These are phyloP conservation scores for Mythimna vitellina DNA, from an alignment of 2,888 invertebrate genomes.

Conservation along the genomic window DNA sequence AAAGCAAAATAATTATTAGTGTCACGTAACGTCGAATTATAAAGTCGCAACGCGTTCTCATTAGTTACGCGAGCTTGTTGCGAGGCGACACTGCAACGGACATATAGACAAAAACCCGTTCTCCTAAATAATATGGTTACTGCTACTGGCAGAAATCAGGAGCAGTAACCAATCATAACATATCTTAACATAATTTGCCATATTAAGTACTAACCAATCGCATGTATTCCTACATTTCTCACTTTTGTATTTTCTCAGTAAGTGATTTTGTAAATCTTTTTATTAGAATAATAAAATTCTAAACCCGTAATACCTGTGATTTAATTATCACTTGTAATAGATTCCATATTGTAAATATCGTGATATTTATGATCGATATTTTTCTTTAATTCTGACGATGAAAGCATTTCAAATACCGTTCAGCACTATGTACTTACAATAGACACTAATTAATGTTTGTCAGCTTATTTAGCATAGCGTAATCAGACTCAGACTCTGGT, in stretches of 20 bases:
- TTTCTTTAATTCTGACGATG: not conserved
- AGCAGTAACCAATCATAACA: too few species aligned
- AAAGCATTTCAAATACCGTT: not conserved
- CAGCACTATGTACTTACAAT: not conserved
- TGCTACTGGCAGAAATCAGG: too few species aligned
- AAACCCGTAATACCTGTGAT: constrained; percentile 16
- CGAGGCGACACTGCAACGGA: constrained; percentile 48
- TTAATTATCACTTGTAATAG: constrained; percentile 25
- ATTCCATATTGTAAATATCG: constrained; percentile 16
- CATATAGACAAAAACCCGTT: constrained; percentile 42
- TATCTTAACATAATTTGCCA: too few species aligned
- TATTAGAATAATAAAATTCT: too few species aligned
- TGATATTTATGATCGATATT: not conserved
- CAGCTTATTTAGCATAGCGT: not conserved
- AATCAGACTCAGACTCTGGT: too few species aligned
- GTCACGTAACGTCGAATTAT: constrained; percentile 81
- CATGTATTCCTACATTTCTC: too few species aligned
- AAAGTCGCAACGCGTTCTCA: constrained; percentile 76
- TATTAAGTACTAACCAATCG: too few species aligned
- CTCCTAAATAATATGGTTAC: constrained; percentile 27
- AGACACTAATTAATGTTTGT: not conserved
- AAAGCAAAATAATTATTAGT: constrained; percentile 78
- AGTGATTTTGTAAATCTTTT: too few species aligned
- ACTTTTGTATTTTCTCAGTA: too few species aligned
- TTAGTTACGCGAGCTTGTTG: constrained; percentile 71